Evolutionary conservation across 2,113 vertebrate genomes (phyloP).

Genomic region (Vireo altiloquus): DNA sequence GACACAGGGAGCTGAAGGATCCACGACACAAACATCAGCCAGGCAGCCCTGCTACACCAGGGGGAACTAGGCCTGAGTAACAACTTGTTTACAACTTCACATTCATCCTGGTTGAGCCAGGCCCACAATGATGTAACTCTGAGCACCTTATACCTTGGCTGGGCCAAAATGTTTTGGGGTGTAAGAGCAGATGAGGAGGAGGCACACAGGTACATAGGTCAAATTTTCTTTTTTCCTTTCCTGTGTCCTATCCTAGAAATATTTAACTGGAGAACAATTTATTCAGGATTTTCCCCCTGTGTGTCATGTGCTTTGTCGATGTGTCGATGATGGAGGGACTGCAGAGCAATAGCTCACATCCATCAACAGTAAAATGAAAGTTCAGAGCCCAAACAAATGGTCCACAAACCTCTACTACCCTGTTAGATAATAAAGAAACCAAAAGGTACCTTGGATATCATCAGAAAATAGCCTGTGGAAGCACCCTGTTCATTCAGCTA

Average conservation of each 20-base stretch:
- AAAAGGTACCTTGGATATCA: not conserved
- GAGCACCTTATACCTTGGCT: not conserved
- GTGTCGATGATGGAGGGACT: not conserved
- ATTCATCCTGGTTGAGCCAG: not conserved
- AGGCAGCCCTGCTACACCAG: not conserved
- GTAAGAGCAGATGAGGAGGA: not conserved
- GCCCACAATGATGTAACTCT: not conserved
- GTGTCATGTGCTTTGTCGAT: not conserved
- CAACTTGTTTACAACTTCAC: slow-evolving; percentile 8
- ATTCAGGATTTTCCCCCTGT: not conserved
- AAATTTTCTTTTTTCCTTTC: not conserved
- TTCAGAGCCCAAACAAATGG: not conserved
- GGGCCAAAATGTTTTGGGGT: not conserved
- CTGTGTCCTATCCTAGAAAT: not conserved
- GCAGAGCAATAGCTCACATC: not conserved
- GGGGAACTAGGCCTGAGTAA: not conserved
- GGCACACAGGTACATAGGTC: not conserved
- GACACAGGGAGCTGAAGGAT: not conserved
- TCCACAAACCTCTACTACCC: not conserved
- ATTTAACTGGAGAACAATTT: not conserved
- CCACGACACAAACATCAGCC: not conserved
- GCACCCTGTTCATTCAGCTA: not conserved
- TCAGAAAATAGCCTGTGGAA: not conserved
- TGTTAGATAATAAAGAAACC: not conserved
- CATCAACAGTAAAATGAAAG: not conserved